Evolutionary conservation across 2,113 vertebrate species (phyloP), one percentile per base, ranked within the genome.

Genomic region (Noturus placidus): DNA sequence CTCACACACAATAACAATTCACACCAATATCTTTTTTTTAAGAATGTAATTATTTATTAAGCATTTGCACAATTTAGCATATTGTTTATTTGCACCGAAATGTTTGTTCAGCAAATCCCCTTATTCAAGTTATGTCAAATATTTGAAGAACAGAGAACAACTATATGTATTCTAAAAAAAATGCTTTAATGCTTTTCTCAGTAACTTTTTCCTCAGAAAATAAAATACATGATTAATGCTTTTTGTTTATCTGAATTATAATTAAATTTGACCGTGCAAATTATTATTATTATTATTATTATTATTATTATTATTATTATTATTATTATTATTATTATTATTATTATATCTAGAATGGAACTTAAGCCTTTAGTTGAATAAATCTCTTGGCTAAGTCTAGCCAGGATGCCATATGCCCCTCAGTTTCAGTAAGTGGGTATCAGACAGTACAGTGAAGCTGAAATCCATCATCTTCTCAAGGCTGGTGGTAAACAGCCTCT

Each of bases 401-500:
- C 50, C 50, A 67, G 9, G 65, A 57, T 82, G 61, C 86, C 57
- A 61, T 72, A 84, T 78, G 46, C 82, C 83, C 63, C 89, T 91
- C 84, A 79, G 86, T 93, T 91, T 92, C 85, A 89, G 87, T 63
- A n/a, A 89, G 91, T 65, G 59, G 89, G 89, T 90, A 92, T 92
- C 87, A 78, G 83, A 89, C 91, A 86, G 90, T 91, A 89, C 88
- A 92, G 86, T 88, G 89, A 90, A 93, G 91, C 92, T 90, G 86
- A 92, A 92, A 93, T 93, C 90, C 89, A 91, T 90, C 83, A 91
- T 92, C 91, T 93, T 94, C 93, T 93, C 91, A 92, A 94, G 93
- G 93, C 92, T 91, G 91, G 92, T 94, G 91, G 92, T 91, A 95
- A 93, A 94, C 91, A 92, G 89, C 92, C 92, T 91, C 92, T 95